These are phyloP conservation scores for Microtus ochrogaster DNA, from an alignment of 2,113 vertebrate species.

Conservation along the genomic window DNA sequence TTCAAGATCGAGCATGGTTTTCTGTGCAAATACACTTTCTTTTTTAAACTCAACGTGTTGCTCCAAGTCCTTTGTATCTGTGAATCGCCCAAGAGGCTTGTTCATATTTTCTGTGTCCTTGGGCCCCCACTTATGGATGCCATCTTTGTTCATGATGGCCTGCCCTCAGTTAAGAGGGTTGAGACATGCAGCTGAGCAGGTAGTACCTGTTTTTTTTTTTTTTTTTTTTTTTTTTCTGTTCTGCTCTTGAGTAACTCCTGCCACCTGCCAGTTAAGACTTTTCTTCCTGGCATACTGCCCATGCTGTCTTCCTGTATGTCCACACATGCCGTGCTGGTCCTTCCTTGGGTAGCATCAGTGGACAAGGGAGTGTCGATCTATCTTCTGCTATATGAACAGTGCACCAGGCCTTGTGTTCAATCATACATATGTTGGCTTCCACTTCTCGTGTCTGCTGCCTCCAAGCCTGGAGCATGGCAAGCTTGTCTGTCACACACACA, in stretches of 20 bases:
- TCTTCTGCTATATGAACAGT: accelerated
- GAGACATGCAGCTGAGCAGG: neutral
- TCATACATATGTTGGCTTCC: accelerated
- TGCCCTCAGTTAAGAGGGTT: neutral
- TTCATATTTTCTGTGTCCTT: neutral
- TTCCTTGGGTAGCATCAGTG: neutral
- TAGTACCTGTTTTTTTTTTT: neutral
- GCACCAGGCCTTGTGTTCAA: neutral
- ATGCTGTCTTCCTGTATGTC: neutral
- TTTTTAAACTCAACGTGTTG: neutral
- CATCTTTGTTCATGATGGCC: neutral
- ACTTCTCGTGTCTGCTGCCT: neutral
- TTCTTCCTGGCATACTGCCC: neutral
- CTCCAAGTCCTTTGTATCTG: neutral
- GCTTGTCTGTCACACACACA: neutral
- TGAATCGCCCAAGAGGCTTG: neutral
- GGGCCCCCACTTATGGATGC: accelerated
- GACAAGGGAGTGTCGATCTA: accelerated
- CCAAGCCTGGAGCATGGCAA: too few relatives aligned
- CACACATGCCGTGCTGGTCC: neutral
- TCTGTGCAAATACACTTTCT: neutral
- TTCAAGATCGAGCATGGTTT: neutral
- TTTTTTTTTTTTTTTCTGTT: neutral
- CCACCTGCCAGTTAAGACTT: too few relatives aligned
- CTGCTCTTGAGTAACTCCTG: neutral